These are phyloP conservation scores for Ceratoteleas bidentatus DNA, from an alignment of 1,140 invertebrate species.

Conservation along the genomic window DNA sequence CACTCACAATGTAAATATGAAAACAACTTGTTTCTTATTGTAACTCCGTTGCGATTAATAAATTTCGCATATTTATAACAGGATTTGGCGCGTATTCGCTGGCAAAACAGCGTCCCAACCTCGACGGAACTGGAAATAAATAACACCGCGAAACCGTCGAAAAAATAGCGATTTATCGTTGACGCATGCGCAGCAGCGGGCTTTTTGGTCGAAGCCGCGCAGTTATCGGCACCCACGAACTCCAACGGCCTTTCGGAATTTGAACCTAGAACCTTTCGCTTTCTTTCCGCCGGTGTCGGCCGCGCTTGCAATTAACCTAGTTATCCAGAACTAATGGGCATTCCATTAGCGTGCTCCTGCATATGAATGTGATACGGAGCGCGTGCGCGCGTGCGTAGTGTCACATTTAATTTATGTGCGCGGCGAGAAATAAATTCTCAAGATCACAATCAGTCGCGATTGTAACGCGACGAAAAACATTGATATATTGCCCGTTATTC, in stretches of 20 bases:
- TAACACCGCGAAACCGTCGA: conserved; percentile 14
- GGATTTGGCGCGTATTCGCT: conserved; percentile 31
- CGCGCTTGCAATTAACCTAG: conserved; percentile 69
- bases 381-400: conserved; percentile 54
- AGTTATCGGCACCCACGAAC: neutral
- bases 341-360: conserved; percentile 66
- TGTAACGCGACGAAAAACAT: conserved; percentile 66
- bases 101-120: conserved; percentile 41
- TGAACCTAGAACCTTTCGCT: conserved; percentile 62
- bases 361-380: conserved; percentile 53
- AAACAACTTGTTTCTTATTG: conserved; percentile 61
- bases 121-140: conserved; percentile 37
- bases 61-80: conserved; percentile 56
- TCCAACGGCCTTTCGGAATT: conserved; percentile 9
- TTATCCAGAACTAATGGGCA: conserved; percentile 72
- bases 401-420: conserved; percentile 63
- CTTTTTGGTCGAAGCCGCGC: neutral
- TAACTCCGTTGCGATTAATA: conserved; percentile 46
- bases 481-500: conserved; percentile 61
- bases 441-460: conserved; percentile 64
- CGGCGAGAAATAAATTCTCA: conserved; percentile 60
- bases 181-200: too few species aligned
- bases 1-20: conserved; percentile 51
- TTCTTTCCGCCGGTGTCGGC: conserved; percentile 65
- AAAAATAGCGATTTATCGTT: conserved; percentile 36